Conservation (phyloP, 2,888 invertebrate species). For the Athrips mouffetella region DNA sequence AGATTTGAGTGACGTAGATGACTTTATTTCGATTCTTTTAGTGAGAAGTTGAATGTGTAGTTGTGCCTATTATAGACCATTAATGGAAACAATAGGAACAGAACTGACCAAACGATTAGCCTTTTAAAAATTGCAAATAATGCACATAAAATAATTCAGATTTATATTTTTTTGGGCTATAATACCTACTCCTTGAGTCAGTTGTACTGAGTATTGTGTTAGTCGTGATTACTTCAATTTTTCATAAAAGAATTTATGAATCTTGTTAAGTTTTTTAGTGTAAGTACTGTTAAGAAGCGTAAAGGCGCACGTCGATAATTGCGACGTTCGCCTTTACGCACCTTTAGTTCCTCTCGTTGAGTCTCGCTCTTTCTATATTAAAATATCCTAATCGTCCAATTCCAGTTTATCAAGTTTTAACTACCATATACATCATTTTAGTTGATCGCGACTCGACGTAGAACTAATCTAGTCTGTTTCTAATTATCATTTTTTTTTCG, state of each 20-base stretch:
- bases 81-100: neutral
- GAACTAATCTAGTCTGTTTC: slow-evolving; percentile 74
- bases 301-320: slow-evolving; percentile 49
- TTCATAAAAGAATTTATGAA: slow-evolving; percentile 23
- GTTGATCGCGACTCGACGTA: slow-evolving; percentile 54
- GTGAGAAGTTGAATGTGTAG: slow-evolving; percentile 20
- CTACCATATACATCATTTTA: slow-evolving; percentile 8
- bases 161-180: no score
- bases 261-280: slow-evolving; percentile 34
- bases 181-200: no score
- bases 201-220: no score
- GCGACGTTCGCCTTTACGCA: slow-evolving; percentile 56
- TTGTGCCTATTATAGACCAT: neutral
- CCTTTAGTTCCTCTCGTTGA: slow-evolving; percentile 64
- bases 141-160: no score
- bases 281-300: slow-evolving; percentile 45
- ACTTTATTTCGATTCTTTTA: slow-evolving; percentile 22
- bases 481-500: slow-evolving; percentile 17
- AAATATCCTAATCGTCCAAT: slow-evolving; percentile 5
- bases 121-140: no score
- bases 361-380: slow-evolving; percentile 40
- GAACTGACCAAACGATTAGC: neutral
- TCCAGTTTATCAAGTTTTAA: neutral
- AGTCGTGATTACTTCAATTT: slow-evolving; percentile 17
- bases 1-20: slow-evolving; percentile 47